Conservation (phyloP, 2,797 vertebrate genomes). For the Gallinago nigripennis region DNA sequence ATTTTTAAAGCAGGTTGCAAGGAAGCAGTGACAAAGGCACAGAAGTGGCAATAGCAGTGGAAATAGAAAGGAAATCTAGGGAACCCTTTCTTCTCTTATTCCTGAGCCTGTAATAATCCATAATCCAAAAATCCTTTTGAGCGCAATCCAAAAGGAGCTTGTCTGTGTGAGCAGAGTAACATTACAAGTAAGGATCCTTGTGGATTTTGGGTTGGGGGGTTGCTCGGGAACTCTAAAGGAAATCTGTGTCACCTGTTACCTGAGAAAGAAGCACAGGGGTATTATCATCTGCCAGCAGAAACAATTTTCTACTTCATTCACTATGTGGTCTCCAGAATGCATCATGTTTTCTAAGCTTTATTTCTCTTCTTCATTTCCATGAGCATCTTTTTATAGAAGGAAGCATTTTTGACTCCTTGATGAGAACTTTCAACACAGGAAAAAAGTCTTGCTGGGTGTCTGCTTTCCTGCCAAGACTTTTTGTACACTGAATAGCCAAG, state of each 20-base stretch:
- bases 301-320: neutral
- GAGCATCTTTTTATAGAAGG: neutral
- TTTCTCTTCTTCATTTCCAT: neutral
- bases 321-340: neutral
- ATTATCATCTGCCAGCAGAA: neutral
- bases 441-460: neutral
- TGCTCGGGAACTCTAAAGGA: neutral
- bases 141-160: neutral
- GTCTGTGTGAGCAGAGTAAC: neutral
- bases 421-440: neutral
- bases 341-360: neutral
- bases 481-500: neutral
- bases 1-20: neutral
- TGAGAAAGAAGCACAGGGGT: neutral
- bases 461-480: neutral
- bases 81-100: neutral
- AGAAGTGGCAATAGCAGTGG: neutral
- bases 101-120: neutral
- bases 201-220: fast-evolving
- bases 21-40: neutral
- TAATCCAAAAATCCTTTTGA: too few species aligned
- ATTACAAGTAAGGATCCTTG: neutral
- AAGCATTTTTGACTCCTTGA: neutral
- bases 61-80: neutral
- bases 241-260: neutral